Evolutionary conservation across 1,140 invertebrate species (phyloP).

Genomic region (Drosophila parabipectinata): DNA sequence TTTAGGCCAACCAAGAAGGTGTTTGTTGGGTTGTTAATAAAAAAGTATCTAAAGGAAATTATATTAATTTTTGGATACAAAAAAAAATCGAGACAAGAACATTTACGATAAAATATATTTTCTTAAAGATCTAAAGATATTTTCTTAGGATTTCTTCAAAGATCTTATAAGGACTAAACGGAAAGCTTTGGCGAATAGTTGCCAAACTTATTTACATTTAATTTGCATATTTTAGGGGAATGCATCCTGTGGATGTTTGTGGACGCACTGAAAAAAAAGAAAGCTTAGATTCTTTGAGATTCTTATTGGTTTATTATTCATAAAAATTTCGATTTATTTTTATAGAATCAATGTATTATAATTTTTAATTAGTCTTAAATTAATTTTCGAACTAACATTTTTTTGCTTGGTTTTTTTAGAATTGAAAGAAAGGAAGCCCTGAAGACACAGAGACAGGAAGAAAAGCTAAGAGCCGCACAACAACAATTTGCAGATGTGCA

Average conservation of each 20-base stretch:
- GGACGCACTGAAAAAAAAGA: too few relatives aligned
- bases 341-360: not conserved
- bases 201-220: constrained; percentile 78
- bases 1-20: not conserved
- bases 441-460: not conserved
- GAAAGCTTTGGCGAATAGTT: constrained; percentile 61
- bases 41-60: too few relatives aligned
- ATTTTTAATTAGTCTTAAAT: not conserved
- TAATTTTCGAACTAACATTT: constrained; percentile 31
- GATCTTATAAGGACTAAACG: not conserved
- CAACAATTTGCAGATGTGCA: constrained; percentile 57
- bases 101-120: constrained; percentile 6
- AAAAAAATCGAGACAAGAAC: not conserved
- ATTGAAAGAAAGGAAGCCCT: not conserved
- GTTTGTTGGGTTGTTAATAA: too few relatives aligned
- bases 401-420: not conserved
- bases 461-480: constrained; percentile 19
- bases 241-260: not conserved
- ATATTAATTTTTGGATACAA: not conserved
- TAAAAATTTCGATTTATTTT: not conserved
- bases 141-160: too few relatives aligned
- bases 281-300: too few relatives aligned
- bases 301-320: too few relatives aligned
- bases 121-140: too few relatives aligned
- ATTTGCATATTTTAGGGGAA: constrained; percentile 73